Conservation (phyloP, 2,797 vertebrate genomes). For the Diplodus puntazzo region DNA sequence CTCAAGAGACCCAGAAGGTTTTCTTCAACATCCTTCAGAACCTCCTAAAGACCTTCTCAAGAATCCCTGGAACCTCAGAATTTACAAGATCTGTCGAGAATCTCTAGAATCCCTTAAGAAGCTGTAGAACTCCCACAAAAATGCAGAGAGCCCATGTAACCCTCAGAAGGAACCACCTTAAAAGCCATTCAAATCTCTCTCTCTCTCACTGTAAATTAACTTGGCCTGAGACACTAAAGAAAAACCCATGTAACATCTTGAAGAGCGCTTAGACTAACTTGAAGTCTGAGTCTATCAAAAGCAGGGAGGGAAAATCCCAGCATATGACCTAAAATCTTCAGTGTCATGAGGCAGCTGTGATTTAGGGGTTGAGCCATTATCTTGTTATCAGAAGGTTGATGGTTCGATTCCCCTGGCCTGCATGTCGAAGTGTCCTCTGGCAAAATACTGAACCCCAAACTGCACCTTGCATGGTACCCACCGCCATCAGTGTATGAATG, state of each 20-base stretch:
- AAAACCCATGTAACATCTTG: not conserved
- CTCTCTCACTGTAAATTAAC: not conserved
- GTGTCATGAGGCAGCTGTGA: too few relatives aligned
- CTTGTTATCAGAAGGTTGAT: too few relatives aligned
- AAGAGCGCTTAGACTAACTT: not conserved
- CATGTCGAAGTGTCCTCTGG: too few relatives aligned
- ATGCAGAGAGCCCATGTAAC: not conserved
- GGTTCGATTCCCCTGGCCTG: too few relatives aligned
- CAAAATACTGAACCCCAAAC: too few relatives aligned
- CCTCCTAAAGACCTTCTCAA: too few relatives aligned
- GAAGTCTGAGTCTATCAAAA: not conserved
- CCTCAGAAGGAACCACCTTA: not conserved
- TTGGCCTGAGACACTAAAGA: not conserved
- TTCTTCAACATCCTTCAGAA: not conserved
- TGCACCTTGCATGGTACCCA: too few relatives aligned
- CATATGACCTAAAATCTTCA: too few relatives aligned
- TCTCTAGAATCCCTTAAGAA: not conserved
- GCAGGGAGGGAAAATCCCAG: too few relatives aligned
- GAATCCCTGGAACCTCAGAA: too few relatives aligned
- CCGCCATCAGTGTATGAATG: too few relatives aligned
- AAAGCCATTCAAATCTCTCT: not conserved
- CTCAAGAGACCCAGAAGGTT: not conserved
- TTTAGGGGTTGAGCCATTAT: too few relatives aligned
- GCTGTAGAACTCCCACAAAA: not conserved
- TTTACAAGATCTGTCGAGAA: not conserved